Conservation (phyloP, 2,888 invertebrate genomes). For the Leptogaster cylindrica region DNA sequence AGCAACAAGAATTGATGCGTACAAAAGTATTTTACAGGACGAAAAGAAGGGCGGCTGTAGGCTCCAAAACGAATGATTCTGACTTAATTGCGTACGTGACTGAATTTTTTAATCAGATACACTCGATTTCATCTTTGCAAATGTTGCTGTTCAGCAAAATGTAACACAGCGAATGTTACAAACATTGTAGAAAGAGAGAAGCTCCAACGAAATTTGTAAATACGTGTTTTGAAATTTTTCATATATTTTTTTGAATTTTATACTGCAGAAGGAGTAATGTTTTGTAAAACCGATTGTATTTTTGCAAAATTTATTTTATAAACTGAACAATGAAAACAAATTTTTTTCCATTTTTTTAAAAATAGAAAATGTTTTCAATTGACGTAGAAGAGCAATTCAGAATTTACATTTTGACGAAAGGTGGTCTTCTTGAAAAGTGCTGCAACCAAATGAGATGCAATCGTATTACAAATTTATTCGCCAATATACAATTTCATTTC, state of each 20-base stretch:
- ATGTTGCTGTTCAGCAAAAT: constrained; percentile 19
- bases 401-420: too few species aligned
- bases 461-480: too few species aligned
- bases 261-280: background rate
- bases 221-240: constrained; percentile 11
- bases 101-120: constrained; percentile 33
- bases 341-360: too few species aligned
- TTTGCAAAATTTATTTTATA: background rate
- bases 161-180: constrained; percentile 12
- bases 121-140: constrained; percentile 17
- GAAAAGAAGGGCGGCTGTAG: constrained; percentile 15
- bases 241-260: background rate
- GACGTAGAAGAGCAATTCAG: too few species aligned
- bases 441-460: too few species aligned
- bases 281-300: constrained; percentile 4
- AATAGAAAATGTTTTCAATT: too few species aligned
- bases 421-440: too few species aligned
- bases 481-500: too few species aligned
- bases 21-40: background rate
- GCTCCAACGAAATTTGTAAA: constrained; percentile 14
- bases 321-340: too few species aligned
- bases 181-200: constrained; percentile 7
- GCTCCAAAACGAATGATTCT: constrained; percentile 45
- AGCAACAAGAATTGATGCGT: background rate
- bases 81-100: constrained; percentile 46